Evolutionary conservation across 2,113 vertebrate species (phyloP).

Genomic region (Nipponia nippon): DNA sequence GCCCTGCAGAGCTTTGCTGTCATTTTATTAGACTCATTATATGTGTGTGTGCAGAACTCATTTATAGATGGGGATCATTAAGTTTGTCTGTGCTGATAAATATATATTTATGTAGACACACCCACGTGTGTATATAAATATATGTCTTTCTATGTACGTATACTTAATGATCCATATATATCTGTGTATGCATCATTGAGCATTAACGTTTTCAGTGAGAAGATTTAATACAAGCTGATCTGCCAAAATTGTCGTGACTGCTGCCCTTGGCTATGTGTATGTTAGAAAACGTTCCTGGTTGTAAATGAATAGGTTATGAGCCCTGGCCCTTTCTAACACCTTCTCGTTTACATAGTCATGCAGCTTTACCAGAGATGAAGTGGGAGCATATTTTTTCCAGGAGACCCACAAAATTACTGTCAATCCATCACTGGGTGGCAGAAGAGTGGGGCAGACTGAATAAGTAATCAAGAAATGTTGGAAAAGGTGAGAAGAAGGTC

Average conservation of each 20-base stretch:
- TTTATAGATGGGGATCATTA: constrained; percentile 23
- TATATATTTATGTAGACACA: constrained; percentile 3
- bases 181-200: not conserved
- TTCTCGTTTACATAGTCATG: not conserved
- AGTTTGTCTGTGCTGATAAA: not conserved
- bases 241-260: not conserved
- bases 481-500: not conserved
- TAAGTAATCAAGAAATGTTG: not conserved
- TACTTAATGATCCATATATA: constrained; percentile 6
- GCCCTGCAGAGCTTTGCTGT: not conserved
- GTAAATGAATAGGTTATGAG: not conserved
- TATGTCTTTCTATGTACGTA: not conserved
- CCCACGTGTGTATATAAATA: not conserved
- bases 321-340: not conserved
- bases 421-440: not conserved
- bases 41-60: not conserved
- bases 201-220: not conserved
- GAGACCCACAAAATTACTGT: not conserved
- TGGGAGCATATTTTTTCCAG: not conserved
- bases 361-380: not conserved
- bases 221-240: not conserved
- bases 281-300: not conserved
- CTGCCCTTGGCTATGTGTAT: not conserved
- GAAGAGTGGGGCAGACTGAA: not conserved
- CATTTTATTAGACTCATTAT: not conserved